Percentiles rank a stretch among this genome's conserved stretches.
Conservation (phyloP, 1,140 invertebrate genomes). For the Drosophila teissieri region DNA sequence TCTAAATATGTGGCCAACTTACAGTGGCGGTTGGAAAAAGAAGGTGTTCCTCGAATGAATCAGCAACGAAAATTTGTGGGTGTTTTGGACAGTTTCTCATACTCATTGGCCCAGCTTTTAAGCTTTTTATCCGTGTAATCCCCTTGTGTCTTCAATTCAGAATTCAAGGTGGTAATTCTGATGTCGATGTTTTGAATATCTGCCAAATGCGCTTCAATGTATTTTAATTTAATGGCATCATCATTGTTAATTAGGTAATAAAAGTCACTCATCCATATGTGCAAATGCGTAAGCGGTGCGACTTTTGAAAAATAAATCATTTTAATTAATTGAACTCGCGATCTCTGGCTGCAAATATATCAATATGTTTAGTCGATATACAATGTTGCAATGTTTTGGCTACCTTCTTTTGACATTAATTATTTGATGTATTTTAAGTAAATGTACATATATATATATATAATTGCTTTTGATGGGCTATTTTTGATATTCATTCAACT, state of each 20-base stretch:
- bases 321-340: constrained; percentile 35
- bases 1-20: constrained; percentile 53
- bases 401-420: background rate
- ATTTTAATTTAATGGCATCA: constrained; percentile 26
- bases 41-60: constrained; percentile 27
- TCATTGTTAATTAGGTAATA: constrained; percentile 50
- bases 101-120: background rate
- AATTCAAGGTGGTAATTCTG: constrained; percentile 8
- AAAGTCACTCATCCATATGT: constrained; percentile 30
- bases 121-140: constrained; percentile 25
- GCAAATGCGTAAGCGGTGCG: constrained; percentile 37
- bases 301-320: constrained; percentile 15
- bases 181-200: constrained; percentile 21
- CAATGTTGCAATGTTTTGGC: background rate
- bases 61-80: constrained; percentile 2
- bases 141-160: constrained; percentile 6
- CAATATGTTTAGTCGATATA: background rate
- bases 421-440: background rate
- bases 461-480: too few species aligned
- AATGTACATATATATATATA: too few species aligned
- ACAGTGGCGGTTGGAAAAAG: constrained; percentile 53
- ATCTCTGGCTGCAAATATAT: background rate
- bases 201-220: constrained; percentile 42
- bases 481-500: too few species aligned
- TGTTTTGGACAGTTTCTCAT: constrained; percentile 5